Percentiles rank a stretch among this genome's conserved stretches.
Conservation (phyloP, 1,140 invertebrate species). For the Melanaphis sacchari region DNA sequence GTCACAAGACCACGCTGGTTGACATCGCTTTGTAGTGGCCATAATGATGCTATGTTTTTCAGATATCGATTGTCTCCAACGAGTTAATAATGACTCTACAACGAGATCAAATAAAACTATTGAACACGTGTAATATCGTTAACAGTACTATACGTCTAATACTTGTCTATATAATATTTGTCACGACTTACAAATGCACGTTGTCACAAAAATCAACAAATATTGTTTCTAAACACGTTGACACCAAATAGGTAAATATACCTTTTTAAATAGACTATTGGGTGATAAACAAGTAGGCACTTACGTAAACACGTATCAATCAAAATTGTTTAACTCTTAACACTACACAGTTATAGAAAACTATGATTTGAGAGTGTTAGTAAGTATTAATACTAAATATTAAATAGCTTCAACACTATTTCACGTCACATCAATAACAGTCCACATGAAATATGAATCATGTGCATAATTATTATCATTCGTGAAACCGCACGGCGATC, state of each 20-base stretch:
- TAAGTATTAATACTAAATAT: too few species aligned
- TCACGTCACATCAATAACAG: too few species aligned
- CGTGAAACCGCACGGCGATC: neutral
- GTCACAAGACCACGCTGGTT: conserved; percentile 76
- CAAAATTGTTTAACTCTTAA: too few species aligned
- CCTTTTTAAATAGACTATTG: neutral
- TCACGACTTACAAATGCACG: neutral
- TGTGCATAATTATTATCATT: neutral
- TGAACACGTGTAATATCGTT: neutral
- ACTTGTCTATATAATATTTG: neutral
- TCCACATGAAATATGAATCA: neutral
- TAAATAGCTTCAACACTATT: too few species aligned
- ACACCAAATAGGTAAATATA: neutral
- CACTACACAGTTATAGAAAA: too few species aligned
- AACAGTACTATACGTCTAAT: neutral
- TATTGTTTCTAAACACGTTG: neutral
- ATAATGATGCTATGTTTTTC: neutral
- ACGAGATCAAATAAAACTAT: neutral
- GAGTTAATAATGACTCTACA: neutral
- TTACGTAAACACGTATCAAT: neutral
- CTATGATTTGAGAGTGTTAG: too few species aligned
- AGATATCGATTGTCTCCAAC: too few species aligned
- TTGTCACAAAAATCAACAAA: neutral
- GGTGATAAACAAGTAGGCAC: neutral
- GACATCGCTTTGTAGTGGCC: conserved; percentile 70